Base-by-base conservation (phyloP, 35 echinoderm and acorn worm species). In the Ophiothrix spiculata region DNA sequence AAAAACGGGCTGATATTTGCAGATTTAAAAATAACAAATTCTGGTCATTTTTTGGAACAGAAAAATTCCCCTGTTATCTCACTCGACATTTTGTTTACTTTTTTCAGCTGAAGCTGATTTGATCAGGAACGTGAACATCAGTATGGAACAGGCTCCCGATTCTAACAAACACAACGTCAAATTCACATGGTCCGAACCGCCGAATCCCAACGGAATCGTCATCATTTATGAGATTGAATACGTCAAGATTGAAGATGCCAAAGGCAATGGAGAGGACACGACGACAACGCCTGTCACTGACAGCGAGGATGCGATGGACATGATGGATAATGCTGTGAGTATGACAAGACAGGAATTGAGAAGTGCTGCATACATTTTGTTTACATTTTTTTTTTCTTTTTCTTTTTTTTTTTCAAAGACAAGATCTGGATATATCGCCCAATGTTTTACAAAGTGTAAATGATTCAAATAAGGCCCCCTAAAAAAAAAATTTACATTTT, bases 151-250 rank as follows among this genome's bases (percentile, higher is more conserved):
- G 3, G 75, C 69, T 11, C 69, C 85, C 1, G 81, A 87, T 40
- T 56, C 81, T 13, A 54, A 63, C 33, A 34, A 84, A 23, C 23
- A 56, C 21, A 69, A 73, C 15, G 85, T 92, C 21, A 37, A 45
- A 11, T 33, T 92, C 35, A 81, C 56, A 0, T 92, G 90, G 90
- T 33, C 56, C n/a, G 90, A 80, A 21, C 90, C 90, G 16, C 77
- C 10, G 17, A 38, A 79, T 39, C 90, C 90, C 0, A 92, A 92
- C 25, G 90, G 90, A 33, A 60, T 91, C 45, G 36, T 92, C 56
- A 79, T 92, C 60, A 56, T 87, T 14, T 64, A 92, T 56, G 83
- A 92, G 39, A 34, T 92, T 1, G 79, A 32, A 35, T 87, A 80
- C 39, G 29, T 31, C 17, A 78, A 79, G 85, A 36, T 87, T 19